A percentile compares a stretch with the other conserved stretches of the same genome.
Evolutionary conservation across 1,140 invertebrate genomes (phyloP).

Genomic region (Drosophila dunni): DNA sequence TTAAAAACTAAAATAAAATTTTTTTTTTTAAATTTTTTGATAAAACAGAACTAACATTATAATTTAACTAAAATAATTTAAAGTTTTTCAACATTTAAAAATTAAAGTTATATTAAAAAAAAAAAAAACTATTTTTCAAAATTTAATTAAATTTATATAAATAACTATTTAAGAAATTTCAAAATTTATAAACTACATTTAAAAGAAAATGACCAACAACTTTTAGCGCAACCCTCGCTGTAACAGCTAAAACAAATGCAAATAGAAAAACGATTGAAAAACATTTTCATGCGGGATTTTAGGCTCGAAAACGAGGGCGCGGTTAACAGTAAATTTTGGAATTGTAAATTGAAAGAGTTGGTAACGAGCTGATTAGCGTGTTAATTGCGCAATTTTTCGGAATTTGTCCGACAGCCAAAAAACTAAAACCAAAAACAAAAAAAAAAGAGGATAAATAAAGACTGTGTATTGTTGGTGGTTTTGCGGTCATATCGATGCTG

Average conservation of each 20-base stretch:
- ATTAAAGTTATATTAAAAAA: too few relatives aligned
- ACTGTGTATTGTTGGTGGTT: not conserved
- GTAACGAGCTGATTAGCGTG: conserved; percentile 63
- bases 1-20: too few relatives aligned
- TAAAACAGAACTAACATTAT: too few relatives aligned
- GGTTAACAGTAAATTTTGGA: conserved; percentile 2
- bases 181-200: too few relatives aligned
- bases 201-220: not conserved
- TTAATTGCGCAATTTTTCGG: conserved; percentile 44
- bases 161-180: too few relatives aligned
- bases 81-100: too few relatives aligned
- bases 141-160: too few relatives aligned
- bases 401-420: conserved; percentile 33
- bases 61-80: too few relatives aligned
- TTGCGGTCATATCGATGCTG: conserved; percentile 14
- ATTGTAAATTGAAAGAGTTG: conserved; percentile 29
- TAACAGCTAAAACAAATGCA: not conserved
- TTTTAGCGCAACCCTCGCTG: conserved; percentile 5
- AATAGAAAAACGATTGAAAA: conserved; percentile 23
- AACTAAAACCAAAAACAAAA: not conserved
- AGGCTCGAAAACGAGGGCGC: conserved; percentile 25
- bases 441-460: too few relatives aligned
- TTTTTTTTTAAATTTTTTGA: too few relatives aligned
- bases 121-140: too few relatives aligned
- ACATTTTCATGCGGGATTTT: conserved; percentile 16